Percentiles rank a stretch among this genome's conserved stretches.
Evolutionary conservation across 2,113 vertebrate species (phyloP).

Genomic region (Spea bombifrons): DNA sequence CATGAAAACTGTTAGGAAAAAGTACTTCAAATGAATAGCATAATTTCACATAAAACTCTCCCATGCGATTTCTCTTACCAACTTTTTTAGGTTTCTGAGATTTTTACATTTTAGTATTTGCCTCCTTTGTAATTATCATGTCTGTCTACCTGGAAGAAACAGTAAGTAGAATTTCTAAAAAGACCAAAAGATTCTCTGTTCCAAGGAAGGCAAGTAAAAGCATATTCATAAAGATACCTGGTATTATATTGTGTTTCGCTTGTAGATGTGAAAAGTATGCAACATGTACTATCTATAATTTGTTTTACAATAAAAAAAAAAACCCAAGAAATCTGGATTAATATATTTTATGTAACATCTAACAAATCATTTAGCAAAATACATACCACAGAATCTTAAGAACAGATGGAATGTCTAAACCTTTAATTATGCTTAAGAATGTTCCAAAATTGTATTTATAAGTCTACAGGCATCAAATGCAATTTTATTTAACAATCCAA

Average conservation of each 20-base stretch:
- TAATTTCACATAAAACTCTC: too few species aligned
- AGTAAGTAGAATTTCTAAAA: background rate
- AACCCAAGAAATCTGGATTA: background rate
- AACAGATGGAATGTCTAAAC: slow-evolving; percentile 25
- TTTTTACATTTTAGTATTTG: too few species aligned
- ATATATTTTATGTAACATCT: background rate
- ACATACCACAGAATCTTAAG: background rate
- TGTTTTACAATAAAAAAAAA: background rate
- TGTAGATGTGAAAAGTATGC: background rate
- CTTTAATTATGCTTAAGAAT: slow-evolving; percentile 26
- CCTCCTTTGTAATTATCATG: background rate
- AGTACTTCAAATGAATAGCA: too few species aligned
- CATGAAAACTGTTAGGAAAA: too few species aligned
- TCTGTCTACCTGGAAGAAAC: background rate
- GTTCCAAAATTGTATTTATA: slow-evolving; percentile 3
- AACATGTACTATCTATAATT: background rate
- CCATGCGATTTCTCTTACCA: too few species aligned
- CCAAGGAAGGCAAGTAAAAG: slow-evolving; percentile 1
- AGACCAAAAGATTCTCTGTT: slow-evolving; percentile 3
- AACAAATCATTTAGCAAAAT: background rate
- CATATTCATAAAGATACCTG: background rate
- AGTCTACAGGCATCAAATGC: background rate
- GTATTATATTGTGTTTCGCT: background rate
- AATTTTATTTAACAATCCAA: background rate
- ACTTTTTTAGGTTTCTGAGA: too few species aligned